phyloP scores from a whole-genome alignment of 2,113 vertebrate species.

The Brachyhypopomus occidentalis region DNA sequence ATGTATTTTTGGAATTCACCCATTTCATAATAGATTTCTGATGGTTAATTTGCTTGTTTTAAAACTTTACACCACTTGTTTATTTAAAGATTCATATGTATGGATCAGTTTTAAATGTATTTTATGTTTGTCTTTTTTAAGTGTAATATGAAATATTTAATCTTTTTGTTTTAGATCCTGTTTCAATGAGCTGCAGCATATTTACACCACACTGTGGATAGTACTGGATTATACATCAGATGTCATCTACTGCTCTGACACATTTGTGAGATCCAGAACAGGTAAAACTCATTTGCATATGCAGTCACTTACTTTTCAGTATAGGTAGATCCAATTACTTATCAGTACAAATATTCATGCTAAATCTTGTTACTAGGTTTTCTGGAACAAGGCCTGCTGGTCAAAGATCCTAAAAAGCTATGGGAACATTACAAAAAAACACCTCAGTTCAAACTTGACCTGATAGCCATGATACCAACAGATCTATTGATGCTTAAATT shows the following conservation, averaged over 20 bases:
- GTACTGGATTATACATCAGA: conserved; percentile 86
- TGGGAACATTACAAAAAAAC: conserved; percentile 81
- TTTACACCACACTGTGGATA: conserved; percentile 80
- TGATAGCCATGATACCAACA: conserved; percentile 84
- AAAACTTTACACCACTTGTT: too few relatives aligned
- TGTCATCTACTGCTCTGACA: conserved; percentile 79
- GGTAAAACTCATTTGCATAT: conserved; percentile 61
- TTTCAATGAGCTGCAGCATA: conserved; percentile 88
- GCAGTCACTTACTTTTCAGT: background rate
- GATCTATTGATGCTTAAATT: conserved; percentile 82
- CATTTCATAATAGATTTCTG: too few relatives aligned
- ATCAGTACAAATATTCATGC: background rate
- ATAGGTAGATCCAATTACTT: rapidly evolving
- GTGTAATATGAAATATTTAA: background rate
- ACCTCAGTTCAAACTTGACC: conserved; percentile 82
- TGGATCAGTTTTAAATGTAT: too few relatives aligned
- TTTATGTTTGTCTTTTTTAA: background rate
- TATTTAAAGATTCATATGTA: too few relatives aligned
- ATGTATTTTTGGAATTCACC: too few relatives aligned
- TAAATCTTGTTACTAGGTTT: conserved; percentile 78
- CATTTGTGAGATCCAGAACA: conserved; percentile 84
- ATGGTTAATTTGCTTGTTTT: too few relatives aligned
- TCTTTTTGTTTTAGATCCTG: conserved; percentile 77
- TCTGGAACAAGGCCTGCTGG: conserved; percentile 94
- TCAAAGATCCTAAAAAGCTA: conserved; percentile 80